Conservation (phyloP, 2,888 invertebrate species). For the Emmelina monodactyla region DNA sequence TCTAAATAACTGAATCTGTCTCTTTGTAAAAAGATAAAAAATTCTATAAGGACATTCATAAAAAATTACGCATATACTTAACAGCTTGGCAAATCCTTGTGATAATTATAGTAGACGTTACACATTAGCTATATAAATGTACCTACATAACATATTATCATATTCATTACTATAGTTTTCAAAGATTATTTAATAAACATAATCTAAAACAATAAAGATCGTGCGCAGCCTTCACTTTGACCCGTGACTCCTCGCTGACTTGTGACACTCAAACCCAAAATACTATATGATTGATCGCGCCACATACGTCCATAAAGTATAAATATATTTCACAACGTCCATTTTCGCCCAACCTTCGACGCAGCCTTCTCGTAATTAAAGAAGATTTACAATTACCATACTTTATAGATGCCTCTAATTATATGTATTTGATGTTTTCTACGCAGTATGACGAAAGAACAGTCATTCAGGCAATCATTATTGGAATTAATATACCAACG, state of each 20-base stretch:
- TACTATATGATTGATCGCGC: constrained; percentile 16
- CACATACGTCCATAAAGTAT: constrained; percentile 24
- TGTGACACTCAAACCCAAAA: constrained; percentile 16
- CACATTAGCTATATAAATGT: too few species aligned
- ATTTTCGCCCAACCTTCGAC: constrained; percentile 43
- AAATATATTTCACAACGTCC: constrained; percentile 33
- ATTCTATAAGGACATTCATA: too few species aligned
- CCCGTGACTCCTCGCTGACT: constrained; percentile 12
- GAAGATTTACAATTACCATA: constrained; percentile 61
- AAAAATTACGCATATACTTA: too few species aligned
- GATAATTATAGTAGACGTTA: too few species aligned
- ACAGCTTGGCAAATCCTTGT: too few species aligned
- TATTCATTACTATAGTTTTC: too few species aligned
- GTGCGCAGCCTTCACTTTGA: neutral
- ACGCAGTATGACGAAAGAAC: constrained; percentile 59
- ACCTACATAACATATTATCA: too few species aligned
- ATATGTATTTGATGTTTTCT: constrained; percentile 62
- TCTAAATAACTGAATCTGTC: too few species aligned
- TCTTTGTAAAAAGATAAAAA: too few species aligned
- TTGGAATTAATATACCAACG: constrained; percentile 64
- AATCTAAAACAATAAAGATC: too few species aligned
- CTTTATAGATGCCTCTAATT: constrained; percentile 61
- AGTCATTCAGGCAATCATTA: constrained; percentile 55
- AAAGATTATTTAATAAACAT: too few species aligned
- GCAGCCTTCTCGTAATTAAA: constrained; percentile 56